phyloP scores from a whole-genome alignment of 1,140 invertebrate species.

The Epicauta chinensis region DNA sequence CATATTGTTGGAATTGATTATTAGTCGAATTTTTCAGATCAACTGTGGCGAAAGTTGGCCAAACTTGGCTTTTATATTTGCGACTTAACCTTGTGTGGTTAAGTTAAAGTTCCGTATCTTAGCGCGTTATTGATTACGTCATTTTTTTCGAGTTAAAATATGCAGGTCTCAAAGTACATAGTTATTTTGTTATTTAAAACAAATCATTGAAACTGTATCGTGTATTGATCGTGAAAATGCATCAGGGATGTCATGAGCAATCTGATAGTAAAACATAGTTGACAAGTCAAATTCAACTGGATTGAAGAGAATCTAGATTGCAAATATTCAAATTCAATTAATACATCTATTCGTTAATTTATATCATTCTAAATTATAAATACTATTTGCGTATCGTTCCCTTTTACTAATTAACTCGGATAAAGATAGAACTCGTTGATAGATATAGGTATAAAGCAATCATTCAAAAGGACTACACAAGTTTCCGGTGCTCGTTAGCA shows the following conservation, averaged over 20 bases:
- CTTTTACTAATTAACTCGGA: neutral
- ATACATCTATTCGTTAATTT: conserved; percentile 9
- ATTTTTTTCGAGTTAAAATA: too few species aligned
- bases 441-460: too few species aligned
- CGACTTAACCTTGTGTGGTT: conserved; percentile 1
- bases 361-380: conserved; percentile 12
- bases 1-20: conserved; percentile 8
- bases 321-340: conserved; percentile 13
- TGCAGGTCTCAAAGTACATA: too few species aligned
- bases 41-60: neutral
- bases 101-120: too few species aligned
- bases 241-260: too few species aligned
- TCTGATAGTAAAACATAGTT: too few species aligned
- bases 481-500: conserved; percentile 12
- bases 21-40: neutral
- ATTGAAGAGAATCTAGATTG: neutral
- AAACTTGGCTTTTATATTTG: neutral
- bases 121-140: too few species aligned
- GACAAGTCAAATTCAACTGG: too few species aligned
- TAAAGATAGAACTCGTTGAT: too few species aligned
- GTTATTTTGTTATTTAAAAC: too few species aligned
- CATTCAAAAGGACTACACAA: neutral
- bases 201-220: too few species aligned
- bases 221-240: too few species aligned
- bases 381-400: conserved; percentile 11